Evolutionary conservation across 2,797 vertebrate species (phyloP).

Genomic region (Anguilla pacifica): DNA sequence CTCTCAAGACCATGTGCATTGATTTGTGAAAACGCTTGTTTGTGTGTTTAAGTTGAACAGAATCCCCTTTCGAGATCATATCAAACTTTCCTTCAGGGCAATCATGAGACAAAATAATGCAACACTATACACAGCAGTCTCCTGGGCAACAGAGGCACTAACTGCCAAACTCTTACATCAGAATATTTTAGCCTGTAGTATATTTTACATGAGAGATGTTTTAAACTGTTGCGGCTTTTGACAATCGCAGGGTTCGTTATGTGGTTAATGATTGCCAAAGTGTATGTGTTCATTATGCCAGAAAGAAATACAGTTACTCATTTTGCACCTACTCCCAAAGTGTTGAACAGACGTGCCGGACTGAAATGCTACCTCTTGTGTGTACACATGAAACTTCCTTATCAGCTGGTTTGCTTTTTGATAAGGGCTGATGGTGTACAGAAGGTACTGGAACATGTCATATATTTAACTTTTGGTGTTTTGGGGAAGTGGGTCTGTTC

Average conservation of each 20-base stretch:
- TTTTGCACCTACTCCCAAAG: neutral
- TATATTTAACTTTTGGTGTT: neutral
- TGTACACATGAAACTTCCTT: neutral
- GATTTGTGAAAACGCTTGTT: neutral
- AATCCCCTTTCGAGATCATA: neutral
- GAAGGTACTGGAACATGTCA: slow-evolving; percentile 12
- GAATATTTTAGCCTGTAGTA: neutral
- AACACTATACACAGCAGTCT: neutral
- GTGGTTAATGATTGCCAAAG: slow-evolving; percentile 14
- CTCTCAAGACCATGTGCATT: neutral
- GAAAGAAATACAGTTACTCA: neutral
- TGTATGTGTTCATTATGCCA: slow-evolving; percentile 4
- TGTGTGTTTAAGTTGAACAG: neutral
- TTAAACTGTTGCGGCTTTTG: neutral
- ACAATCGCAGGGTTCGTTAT: neutral
- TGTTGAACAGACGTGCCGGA: neutral
- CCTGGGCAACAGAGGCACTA: neutral
- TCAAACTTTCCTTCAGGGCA: neutral
- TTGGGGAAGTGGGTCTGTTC: neutral
- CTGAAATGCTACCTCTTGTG: slow-evolving; percentile 1
- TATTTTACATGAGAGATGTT: neutral
- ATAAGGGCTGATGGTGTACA: slow-evolving; percentile 4
- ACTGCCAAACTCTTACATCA: slow-evolving; percentile 8
- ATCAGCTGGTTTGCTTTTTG: slow-evolving; percentile 15
- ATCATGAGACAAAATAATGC: neutral